Conservation (phyloP, 2,113 vertebrate species). For the Ailurus styani region DNA sequence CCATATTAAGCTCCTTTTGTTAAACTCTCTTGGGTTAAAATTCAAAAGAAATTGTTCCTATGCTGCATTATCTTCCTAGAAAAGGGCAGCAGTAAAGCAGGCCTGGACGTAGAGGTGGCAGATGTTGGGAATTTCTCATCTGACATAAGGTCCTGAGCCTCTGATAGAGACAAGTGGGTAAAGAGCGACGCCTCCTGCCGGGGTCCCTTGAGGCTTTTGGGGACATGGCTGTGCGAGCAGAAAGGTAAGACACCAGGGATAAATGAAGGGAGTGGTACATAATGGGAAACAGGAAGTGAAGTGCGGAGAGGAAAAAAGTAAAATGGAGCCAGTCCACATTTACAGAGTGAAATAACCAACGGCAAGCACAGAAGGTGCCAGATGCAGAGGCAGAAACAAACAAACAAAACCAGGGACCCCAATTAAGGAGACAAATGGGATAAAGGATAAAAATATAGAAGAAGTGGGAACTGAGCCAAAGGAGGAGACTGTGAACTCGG, state of each 20-base stretch:
- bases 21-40: not conserved
- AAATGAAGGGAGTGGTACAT: not conserved
- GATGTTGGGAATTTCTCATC: not conserved
- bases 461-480: slow-evolving; percentile 33
- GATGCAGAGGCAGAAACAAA: slow-evolving; percentile 56
- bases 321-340: not conserved
- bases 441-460: slow-evolving; percentile 51
- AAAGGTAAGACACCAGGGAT: not conserved
- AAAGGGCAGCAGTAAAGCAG: not conserved
- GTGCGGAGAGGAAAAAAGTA: not conserved
- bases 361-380: slow-evolving; percentile 47
- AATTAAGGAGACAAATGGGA: slow-evolving; percentile 46
- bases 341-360: slow-evolving; percentile 31
- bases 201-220: not conserved
- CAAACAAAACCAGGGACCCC: slow-evolving; percentile 41
- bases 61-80: not conserved
- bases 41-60: not conserved
- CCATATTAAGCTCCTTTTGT: not conserved
- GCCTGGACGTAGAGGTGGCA: not conserved
- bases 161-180: not conserved
- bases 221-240: not conserved
- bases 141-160: not conserved
- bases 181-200: not conserved
- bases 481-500: not conserved
- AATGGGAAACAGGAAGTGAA: not conserved